Conservation (phyloP, 2,113 vertebrate genomes). For the Protobothrops flavoviridis region DNA sequence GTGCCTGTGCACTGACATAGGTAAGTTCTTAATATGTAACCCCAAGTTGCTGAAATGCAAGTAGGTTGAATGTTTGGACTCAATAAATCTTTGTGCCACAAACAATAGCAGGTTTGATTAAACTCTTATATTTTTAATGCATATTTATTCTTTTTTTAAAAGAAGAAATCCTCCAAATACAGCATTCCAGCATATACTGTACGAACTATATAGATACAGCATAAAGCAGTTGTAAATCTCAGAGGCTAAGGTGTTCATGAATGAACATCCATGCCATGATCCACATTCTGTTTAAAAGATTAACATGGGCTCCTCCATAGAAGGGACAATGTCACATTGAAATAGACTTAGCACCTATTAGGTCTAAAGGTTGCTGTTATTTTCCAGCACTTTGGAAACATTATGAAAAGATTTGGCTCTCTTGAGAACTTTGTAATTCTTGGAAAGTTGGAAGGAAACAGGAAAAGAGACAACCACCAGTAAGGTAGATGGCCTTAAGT, state of each 20-base stretch:
- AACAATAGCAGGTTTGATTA: background rate
- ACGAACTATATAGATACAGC: background rate
- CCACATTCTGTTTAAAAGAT: background rate
- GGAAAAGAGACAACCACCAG: too few relatives aligned
- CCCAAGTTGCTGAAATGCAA: background rate
- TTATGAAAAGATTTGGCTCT: background rate
- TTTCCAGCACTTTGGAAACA: background rate
- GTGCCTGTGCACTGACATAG: background rate
- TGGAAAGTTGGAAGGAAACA: background rate
- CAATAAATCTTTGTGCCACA: background rate
- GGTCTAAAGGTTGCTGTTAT: background rate
- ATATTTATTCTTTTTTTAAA: background rate
- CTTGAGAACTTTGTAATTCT: background rate
- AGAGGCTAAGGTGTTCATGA: background rate
- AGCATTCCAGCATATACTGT: background rate
- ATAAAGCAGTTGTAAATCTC: background rate
- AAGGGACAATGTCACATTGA: background rate
- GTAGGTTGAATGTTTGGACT: background rate
- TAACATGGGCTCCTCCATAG: background rate
- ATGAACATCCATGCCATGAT: background rate
- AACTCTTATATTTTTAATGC: background rate
- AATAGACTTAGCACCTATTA: background rate
- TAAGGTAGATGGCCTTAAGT: too few relatives aligned
- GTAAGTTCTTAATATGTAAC: background rate
- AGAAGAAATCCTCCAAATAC: background rate